Base-by-base conservation (phyloP, 2,113 vertebrate species). In the Myrmophylax atrothorax region DNA sequence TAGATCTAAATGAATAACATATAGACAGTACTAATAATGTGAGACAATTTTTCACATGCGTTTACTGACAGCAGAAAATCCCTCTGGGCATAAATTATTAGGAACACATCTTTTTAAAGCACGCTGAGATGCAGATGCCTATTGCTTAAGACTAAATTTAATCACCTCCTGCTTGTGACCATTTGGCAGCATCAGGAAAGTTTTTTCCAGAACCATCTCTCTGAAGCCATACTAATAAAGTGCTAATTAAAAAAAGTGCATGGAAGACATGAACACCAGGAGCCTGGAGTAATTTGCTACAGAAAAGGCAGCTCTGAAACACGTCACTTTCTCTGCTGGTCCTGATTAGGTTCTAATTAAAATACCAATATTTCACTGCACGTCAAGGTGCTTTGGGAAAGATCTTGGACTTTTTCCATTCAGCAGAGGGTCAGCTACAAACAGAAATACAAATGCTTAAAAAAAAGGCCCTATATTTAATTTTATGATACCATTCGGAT, bases 171-270 rank as follows among this genome's bases (percentile, higher is more conserved):
- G 95, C 97, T 96, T 97, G 96, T 91, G 97, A 94, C 97, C 97
- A 68, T 97, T 98, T 98, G 97, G 97, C 97, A 97, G 97, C 95
- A 96, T 97, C 58, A 94, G 95, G 96, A 97, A 97, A 96, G 90
- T 92, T 96, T 97, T 97, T 92, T 96, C 95, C 79, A 73, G 75
- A 96, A 98, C 94, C 62, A 60, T 85, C 94, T 98, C 97, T 97
- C 98, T 97, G 97, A 98, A 98, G 98, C 97, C 72, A 97, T 98
- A 95, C 97, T 98, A 98, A 98, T 99, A 98, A 98, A 98, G 97
- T 89, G 93, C 97, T 99, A 99, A 99, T 99, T 99, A 99, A 98
- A 98, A 98, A 96, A 97, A 98, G 96, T 97, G 95, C 98, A 98
- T 93, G 96, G 98, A 98, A 98, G 98, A 98, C 99, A 99, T 97